A percentile compares a stretch with the other conserved stretches of the same genome.
These are phyloP conservation scores for Diadema setosum DNA, from an alignment of 35 echinoderm and acorn worm species.

Conservation along the genomic window DNA sequence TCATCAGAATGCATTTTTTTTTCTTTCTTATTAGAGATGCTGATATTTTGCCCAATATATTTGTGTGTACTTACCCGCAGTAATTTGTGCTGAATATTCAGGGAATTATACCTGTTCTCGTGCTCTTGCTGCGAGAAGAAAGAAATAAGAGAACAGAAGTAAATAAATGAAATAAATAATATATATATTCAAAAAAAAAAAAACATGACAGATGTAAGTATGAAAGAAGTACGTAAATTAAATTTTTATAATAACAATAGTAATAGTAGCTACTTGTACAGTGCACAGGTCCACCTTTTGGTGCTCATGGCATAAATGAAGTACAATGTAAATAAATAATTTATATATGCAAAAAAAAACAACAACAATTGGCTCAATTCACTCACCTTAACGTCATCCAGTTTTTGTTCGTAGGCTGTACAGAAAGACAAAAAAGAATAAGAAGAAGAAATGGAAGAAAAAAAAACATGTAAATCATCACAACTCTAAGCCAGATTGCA, in stretches of 20 bases:
- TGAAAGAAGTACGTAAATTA: too few relatives aligned
- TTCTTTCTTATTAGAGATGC: background rate
- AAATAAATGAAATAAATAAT: too few relatives aligned
- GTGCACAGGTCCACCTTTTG: too few relatives aligned
- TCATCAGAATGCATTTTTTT: background rate
- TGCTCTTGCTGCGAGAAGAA: conserved; percentile 20
- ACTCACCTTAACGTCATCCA: conserved; percentile 31
- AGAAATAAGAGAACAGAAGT: background rate
- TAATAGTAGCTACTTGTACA: too few relatives aligned
- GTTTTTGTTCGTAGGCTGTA: conserved; percentile 34
- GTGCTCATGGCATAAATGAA: too few relatives aligned
- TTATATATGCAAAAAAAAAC: background rate
- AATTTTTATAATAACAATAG: too few relatives aligned
- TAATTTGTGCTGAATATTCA: conserved; percentile 53
- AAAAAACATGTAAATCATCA: too few relatives aligned
- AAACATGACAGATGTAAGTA: too few relatives aligned
- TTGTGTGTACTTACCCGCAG: background rate
- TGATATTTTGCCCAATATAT: background rate
- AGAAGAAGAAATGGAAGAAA: too few relatives aligned
- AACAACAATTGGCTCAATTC: background rate
- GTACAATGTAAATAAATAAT: too few relatives aligned
- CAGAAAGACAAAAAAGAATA: background rate
- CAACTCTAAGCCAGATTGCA: too few relatives aligned
- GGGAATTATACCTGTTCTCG: conserved; percentile 32
- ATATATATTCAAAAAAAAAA: too few relatives aligned